Evolutionary conservation across 1,140 invertebrate species (phyloP), one percentile per base, ranked within the genome.

Genomic region (Saccostrea cuccullata): DNA sequence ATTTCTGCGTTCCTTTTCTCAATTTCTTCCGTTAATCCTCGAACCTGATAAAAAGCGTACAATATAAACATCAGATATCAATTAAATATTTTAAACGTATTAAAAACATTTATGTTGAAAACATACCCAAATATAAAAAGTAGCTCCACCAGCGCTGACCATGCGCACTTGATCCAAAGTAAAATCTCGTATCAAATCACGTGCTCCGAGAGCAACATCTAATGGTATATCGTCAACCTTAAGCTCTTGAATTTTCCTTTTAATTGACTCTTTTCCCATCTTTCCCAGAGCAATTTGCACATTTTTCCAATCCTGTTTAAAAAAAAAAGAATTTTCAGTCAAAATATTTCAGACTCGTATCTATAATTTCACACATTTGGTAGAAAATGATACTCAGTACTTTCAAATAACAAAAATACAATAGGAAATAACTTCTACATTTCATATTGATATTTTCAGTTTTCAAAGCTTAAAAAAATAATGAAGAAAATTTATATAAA

Each of bases 41-140:
- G 85, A 3, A 90, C 89, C 89, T 90, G 26, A 6, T 20, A 60
- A 87, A 40, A 85, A n/a, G n/a, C 58, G 11, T 60, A 20, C 30
- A 36, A 1, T 36, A 36, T n/a, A n/a, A n/a, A 36, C 30, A 36
- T 36, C 30, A 36, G 30, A 36, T 36, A 36, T 36, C 30, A 36
- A 36, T 36, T 36, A 36, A 36, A 36, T 36, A 36, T 36, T 36
- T 36, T 36, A 1, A 36, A 36, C 30, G 30, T 36, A 36, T 36
- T 1, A 36, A 36, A 36, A 36, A 36, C 30, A 36, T 36, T 36
- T 1, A 40, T 8, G 2, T 82, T n/a, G 9, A 9, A 55, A 13
- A 91, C 91, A 89, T 89, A 94, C 93, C 93, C 93, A 94, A 47
- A 94, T 91, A 84, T 91, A 94, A 84, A 94, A 94, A 0, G 93